phyloP scores from a whole-genome alignment of 1,140 invertebrate species.

The Microplitis mediator region DNA sequence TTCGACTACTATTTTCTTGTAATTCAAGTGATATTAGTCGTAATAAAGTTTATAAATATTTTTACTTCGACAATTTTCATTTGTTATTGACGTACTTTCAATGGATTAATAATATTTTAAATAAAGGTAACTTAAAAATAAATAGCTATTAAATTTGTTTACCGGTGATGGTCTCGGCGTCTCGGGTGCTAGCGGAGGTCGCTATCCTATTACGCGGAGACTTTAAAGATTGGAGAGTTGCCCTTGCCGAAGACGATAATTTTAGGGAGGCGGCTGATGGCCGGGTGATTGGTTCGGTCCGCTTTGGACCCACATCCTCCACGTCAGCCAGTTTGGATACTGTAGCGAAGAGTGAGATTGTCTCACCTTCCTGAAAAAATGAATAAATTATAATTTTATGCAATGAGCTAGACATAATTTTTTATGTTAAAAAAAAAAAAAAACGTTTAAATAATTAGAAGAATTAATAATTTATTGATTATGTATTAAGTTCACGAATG shows the following conservation, averaged over 20 bases:
- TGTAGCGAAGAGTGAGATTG: slow-evolving; percentile 59
- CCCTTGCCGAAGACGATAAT: slow-evolving; percentile 54
- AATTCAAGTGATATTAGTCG: background rate
- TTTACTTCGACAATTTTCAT: background rate
- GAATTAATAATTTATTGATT: no score
- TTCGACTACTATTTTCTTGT: slow-evolving; percentile 15
- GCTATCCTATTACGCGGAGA: slow-evolving; percentile 40
- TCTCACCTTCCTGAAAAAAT: slow-evolving; percentile 51
- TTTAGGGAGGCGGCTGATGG: slow-evolving; percentile 48
- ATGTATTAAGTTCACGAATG: no score
- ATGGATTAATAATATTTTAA: no score
- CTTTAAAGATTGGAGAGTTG: slow-evolving; percentile 50
- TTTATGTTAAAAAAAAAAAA: no score
- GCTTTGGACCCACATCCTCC: slow-evolving; percentile 63
- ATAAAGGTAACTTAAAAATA: slow-evolving; percentile 9
- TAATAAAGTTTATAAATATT: no score
- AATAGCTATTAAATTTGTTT: slow-evolving; percentile 12
- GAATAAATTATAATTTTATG: background rate
- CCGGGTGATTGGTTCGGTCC: slow-evolving; percentile 55
- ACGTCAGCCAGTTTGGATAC: slow-evolving; percentile 66
- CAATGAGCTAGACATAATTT: no score
- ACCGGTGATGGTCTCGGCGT: slow-evolving; percentile 64
- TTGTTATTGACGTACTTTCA: no score
- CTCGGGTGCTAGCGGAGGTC: slow-evolving; percentile 48
- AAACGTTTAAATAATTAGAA: no score